phyloP scores from a whole-genome alignment of 2,888 invertebrate genomes.

The Spicauda simplicius region DNA sequence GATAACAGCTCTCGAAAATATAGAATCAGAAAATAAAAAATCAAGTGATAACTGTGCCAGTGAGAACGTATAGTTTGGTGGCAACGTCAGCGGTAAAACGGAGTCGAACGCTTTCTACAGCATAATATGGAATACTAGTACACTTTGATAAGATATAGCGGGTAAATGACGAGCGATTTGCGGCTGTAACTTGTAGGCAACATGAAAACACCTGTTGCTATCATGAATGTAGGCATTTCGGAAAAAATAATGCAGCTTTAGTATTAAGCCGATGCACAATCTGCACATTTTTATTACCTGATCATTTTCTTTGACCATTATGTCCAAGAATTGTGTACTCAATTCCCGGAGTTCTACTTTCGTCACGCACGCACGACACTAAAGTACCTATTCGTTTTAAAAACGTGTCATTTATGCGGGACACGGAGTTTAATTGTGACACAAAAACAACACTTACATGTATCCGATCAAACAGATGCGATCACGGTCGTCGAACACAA shows the following conservation, averaged over 20 bases:
- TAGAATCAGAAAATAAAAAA: constrained; percentile 1
- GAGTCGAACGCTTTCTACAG: constrained; percentile 31
- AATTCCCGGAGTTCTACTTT: constrained; percentile 57
- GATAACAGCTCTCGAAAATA: not conserved
- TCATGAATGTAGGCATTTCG: constrained; percentile 23
- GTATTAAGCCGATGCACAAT: not conserved
- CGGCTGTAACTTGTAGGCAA: not conserved
- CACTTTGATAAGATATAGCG: constrained; percentile 37
- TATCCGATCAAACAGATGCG: constrained; percentile 57
- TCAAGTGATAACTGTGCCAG: constrained; percentile 25
- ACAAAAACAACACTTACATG: constrained; percentile 77
- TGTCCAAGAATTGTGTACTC: constrained; percentile 43
- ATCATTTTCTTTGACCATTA: not conserved
- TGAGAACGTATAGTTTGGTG: constrained; percentile 11
- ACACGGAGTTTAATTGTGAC: constrained; percentile 65
- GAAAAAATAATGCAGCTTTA: not conserved
- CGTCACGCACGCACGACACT: constrained; percentile 60
- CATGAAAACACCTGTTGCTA: constrained; percentile 60
- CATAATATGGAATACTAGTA: constrained; percentile 27
- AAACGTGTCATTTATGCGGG: constrained; percentile 64
- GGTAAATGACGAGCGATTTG: constrained; percentile 33
- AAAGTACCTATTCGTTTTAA: constrained; percentile 51
- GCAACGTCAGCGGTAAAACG: constrained; percentile 27
- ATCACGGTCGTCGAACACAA: constrained; percentile 59
- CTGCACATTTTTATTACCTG: not conserved